Percentiles rank a stretch among this genome's conserved stretches.
Conservation (phyloP, 2,888 invertebrate genomes). For the Agonopterix subpropinquella region DNA sequence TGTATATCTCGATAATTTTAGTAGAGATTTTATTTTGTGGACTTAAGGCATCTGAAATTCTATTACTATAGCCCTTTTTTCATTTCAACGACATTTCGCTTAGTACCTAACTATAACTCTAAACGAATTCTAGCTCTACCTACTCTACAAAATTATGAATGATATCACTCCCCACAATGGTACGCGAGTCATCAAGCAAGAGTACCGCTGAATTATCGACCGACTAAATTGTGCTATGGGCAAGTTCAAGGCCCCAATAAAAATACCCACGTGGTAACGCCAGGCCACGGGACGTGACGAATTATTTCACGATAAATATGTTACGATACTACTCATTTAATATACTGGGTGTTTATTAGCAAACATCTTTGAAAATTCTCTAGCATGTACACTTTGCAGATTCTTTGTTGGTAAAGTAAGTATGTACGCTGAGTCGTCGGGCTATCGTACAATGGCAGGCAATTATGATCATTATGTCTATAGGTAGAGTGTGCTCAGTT, state of each 20-base stretch:
- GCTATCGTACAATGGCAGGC: constrained; percentile 7
- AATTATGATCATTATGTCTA: constrained; percentile 8
- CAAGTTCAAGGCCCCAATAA: constrained; percentile 72
- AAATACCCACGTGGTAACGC: constrained; percentile 46
- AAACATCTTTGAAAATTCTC: constrained; percentile 11
- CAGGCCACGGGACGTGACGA: constrained; percentile 43
- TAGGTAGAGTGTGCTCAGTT: neutral
- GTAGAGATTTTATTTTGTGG: too few relatives aligned
- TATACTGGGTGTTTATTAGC: constrained; percentile 28
- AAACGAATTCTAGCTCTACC: too few relatives aligned
- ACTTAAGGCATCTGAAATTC: too few relatives aligned
- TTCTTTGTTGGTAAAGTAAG: constrained; percentile 5
- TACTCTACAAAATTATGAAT: constrained; percentile 20
- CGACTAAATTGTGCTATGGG: constrained; percentile 50
- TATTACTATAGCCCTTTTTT: too few relatives aligned
- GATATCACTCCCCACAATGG: constrained; percentile 47
- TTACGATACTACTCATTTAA: constrained; percentile 22
- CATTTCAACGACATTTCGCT: too few relatives aligned
- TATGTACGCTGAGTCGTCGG: constrained; percentile 2
- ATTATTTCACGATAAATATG: constrained; percentile 30
- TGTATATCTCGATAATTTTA: too few relatives aligned
- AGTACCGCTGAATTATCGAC: constrained; percentile 61
- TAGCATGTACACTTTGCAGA: constrained; percentile 12
- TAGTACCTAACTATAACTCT: too few relatives aligned
- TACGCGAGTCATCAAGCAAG: constrained; percentile 37